Base-by-base conservation (phyloP, 2,797 vertebrate species). In the Tapera naevia region DNA sequence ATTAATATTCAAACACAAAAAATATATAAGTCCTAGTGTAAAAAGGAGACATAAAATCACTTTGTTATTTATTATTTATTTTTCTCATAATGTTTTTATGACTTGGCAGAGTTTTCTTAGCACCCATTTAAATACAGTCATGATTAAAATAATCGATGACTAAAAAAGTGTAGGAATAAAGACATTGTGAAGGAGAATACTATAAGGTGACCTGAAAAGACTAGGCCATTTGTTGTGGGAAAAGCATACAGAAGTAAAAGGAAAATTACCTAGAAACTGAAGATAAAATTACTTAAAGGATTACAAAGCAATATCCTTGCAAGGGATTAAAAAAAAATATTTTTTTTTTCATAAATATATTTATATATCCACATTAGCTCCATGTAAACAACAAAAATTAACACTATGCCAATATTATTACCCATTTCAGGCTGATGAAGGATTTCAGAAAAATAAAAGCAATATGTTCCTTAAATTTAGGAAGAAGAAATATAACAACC, bases 131-230 rank as follows among this genome's bases (percentile, higher is more conserved):
- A 90, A 73, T 43, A n/a, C 11, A 94, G 33, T 41, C 22, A 60
- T 30, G 10, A 75, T 33, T 89, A 66, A 78, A 92, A 79, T 39
- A 11, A 4, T 4, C 75, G 54, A 43, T 80, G 12, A n/a, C 13
- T 72, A 17, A 56, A 89, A 91, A 86, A 71, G 9, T 69, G 15
- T 16, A 78, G 8, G 76, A 89, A 94, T 70, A 70, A 76, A 93
- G 62, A 62, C 24, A 83, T 8, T 70, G 32, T 71, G 88, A 78
- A 30, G 65, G 50, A 96, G 45, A 86, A 80, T 39, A 33, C 39
- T 80, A 48, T 58, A 91, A 91, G 75, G 32, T 57, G 50, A 94
- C 71, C 78, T 94, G 62, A 72, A 96, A 85, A 96, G 15, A 62
- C 9, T 17, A 23, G 17, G 6, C 3, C 78, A 39, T 10, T 69